Base-by-base conservation (phyloP, 2,797 vertebrate genomes). In the Lindbergichthys nudifrons region DNA sequence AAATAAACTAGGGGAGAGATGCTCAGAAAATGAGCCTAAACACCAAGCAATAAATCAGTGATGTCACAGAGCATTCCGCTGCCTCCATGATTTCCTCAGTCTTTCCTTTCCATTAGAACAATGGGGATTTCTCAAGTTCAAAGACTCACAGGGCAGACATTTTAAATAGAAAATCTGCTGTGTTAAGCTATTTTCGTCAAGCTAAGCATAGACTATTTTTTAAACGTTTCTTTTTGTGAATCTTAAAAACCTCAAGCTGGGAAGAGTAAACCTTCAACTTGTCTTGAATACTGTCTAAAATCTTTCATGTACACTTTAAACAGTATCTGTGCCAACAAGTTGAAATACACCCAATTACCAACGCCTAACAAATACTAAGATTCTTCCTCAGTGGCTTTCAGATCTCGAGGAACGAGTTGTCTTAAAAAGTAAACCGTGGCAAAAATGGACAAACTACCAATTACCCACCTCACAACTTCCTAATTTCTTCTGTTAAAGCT, bases 1-100 rank as follows among this genome's bases (percentile, higher is more conserved):
- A 93, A 93, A 93, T 83, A 88, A 93, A 89, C 84, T 13, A 3
- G 19, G 15, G 47, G 53, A 84, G 74, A 86, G 75, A 82, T 77
- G 73, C 59, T 75, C 75, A 62, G 53, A 88, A 86, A 87, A 85
- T 6, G 1, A 71, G 63, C 57, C 41, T 59, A 26, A 86, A 73
- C 46, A 65, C 69, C 11, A 30, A 79, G 79, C 69, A 82, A 81
- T 82, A 89, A 88, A 86, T 79, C 83, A 83, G 75, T 89, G 91
- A 93, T 78, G 88, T 93, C 91, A 89, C 77, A 10, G 77, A 67
- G 53, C 51, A 32, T 66, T 78, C 15, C 32, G 75, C 73, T 80
- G 75, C 85, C 80, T 81, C 73, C 79, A 32, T 81, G 58, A 77
- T 71, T 83, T 90, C 87, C 87, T 88, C 62, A 2, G 70, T 73